Evolutionary conservation across 2,113 vertebrate species (phyloP), one percentile per base, ranked within the genome.

Genomic region (Pelusios castaneus): DNA sequence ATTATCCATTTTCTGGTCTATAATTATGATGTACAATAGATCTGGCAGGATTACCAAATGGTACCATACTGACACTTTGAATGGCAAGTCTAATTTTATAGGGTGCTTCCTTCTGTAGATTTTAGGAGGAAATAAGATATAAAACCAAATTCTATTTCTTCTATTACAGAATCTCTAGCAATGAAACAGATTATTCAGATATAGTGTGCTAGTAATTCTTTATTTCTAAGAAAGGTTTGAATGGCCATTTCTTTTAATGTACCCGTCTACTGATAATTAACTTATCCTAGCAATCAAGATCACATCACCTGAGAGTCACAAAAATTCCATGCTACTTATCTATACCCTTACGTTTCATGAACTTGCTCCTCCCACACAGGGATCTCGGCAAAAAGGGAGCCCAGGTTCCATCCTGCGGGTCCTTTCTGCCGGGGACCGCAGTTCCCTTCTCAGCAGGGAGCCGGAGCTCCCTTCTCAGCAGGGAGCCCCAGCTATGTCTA

Each of bases 301-400:
- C 6, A 45, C 85, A 58, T 58, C 78, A 41, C 4, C 54, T 55
- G 3, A 77, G 45, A 49, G 76, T 60, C 76, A 82, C 76, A 81
- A 19, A 5, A 80, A 79, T 85, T 58, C 34, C 80, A 56, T 86
- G 17, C 22, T 54, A 4, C 9, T 89, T 54, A 70, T 55, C 54
- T 79, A 22, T 16, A 11, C 56, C 16, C 5, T 60, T 94, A 34
- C 1, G 38, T 93, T 80, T 54, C 38, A 45, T 63, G 70, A 22
- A 45, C 89, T 93, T 76, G 89, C 86, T 73, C 24, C 78, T 94
- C 34, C n/a, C n/a, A n/a, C n/a, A n/a, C n/a, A n/a, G n/a, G n/a
- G n/a, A n/a, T n/a, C n/a, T n/a, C n/a, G n/a, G n/a, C n/a, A n/a
- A n/a, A n/a, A n/a, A n/a, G n/a, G n/a, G n/a, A n/a, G n/a, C n/a